A percentile compares a stretch with the other conserved stretches of the same genome.
Conservation (phyloP, 1,140 invertebrate species). For the Pentalonia nigronervosa region DNA sequence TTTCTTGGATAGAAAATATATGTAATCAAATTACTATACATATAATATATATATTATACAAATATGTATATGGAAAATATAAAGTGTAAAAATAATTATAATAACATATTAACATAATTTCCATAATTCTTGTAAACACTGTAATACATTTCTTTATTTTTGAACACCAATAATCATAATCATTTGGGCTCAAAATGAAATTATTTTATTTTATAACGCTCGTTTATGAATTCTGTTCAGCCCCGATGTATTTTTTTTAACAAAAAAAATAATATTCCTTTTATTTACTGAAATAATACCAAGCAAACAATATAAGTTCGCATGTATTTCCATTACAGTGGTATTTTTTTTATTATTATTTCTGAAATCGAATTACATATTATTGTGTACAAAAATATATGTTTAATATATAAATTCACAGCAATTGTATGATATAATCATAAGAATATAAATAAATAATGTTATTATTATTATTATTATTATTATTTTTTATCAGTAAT, state of each 20-base stretch:
- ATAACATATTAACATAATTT: not conserved
- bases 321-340: not conserved
- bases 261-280: not conserved
- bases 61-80: not conserved
- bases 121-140: not conserved
- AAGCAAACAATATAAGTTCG: not conserved
- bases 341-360: not conserved
- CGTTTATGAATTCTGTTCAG: not conserved
- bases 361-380: not conserved
- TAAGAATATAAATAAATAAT: not conserved
- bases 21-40: not conserved
- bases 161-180: not conserved
- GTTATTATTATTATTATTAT: not conserved
- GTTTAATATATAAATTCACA: not conserved
- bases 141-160: not conserved
- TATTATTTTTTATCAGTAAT: not conserved
- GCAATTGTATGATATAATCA: not conserved
- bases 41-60: too few species aligned
- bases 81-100: not conserved
- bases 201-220: not conserved
- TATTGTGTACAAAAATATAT: not conserved
- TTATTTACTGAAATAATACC: constrained; percentile 35
- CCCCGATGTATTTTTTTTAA: not conserved
- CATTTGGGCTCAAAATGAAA: not conserved
- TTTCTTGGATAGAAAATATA: not conserved